Base-by-base conservation (phyloP, 2,888 invertebrate species). In the Gonocerus acuteangulatus region DNA sequence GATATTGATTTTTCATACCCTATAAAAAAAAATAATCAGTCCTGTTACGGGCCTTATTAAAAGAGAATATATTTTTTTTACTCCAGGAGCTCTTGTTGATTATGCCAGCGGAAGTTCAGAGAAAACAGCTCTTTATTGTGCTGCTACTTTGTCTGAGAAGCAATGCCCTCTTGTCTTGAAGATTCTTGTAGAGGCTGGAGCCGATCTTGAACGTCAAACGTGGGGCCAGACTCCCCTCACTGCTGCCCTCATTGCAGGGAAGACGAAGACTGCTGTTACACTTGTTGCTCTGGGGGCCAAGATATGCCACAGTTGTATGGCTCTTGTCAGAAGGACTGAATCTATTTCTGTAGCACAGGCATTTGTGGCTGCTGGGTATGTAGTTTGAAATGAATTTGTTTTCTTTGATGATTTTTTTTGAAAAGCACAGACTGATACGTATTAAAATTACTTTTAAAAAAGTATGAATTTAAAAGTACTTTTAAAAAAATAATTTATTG, bases 1-100 rank as follows among this genome's bases (percentile, higher is more conserved):
- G n/a, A n/a, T n/a, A n/a, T n/a, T n/a, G n/a, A n/a, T n/a, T n/a
- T n/a, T n/a, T n/a, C n/a, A n/a, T n/a, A n/a, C n/a, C n/a, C n/a
- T n/a, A n/a, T n/a, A n/a, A n/a, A n/a, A n/a, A n/a, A n/a, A n/a
- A n/a, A n/a, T n/a, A n/a, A n/a, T n/a, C n/a, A n/a, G n/a, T n/a
- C n/a, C n/a, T n/a, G n/a, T n/a, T n/a, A n/a, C n/a, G n/a, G n/a
- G n/a, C n/a, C n/a, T n/a, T n/a, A n/a, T n/a, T n/a, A n/a, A n/a
- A n/a, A n/a, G n/a, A n/a, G n/a, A n/a, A n/a, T n/a, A n/a, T n/a
- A n/a, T n/a, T n/a, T n/a, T n/a, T n/a, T n/a, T n/a, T n/a, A n/a
- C n/a, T 54, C 6, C 72, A 81, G 82, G 81, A 68, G 82, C 81
- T 21, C 76, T 77, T 68, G 76, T 77, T 2, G 81, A 81, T 69